Base-by-base conservation (phyloP, 2,797 vertebrate species). In the Tadarida brasiliensis region DNA sequence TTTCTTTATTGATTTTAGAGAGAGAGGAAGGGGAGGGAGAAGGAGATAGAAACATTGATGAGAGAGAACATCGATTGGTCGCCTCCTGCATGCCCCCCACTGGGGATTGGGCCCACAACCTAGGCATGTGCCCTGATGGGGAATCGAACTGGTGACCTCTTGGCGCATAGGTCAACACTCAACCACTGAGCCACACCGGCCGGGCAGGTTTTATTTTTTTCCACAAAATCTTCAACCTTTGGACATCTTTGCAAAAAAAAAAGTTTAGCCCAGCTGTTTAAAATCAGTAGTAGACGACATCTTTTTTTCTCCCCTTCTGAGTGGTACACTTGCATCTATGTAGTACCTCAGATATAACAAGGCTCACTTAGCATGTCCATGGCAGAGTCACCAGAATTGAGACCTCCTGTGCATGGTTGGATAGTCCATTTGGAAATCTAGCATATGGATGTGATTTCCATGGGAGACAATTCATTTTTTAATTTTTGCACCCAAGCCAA, bases 191-290 rank as follows among this genome's bases (percentile, higher is more conserved):
- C 39, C 39, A 44, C 39, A 44, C 39, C 7, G 5, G 39, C 39
- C 39, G 7, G 39, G 39, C 39, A 44, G 39, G 39, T 44, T 44
- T 44, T 44, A 44, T 44, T 44, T 77, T 17, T n/a, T 15, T 14
- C 28, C 51, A 35, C 59, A 81, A 54, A 95, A 49, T 85, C 33
- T 35, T 16, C 26, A 3, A 56, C 7, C 26, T 91, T 85, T 78
- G 49, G 11, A 87, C 17, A 89, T 87, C 84, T 95, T 97, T 63
- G 65, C 6, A 56, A 87, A 77, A 87, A 81, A 81, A 78, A 84
- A 51, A 16, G 71, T 93, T 90, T 86, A 90, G 56, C 44, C 7
- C 15, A 95, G 28, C 4, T 57, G 3, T 87, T 96, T 67, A 76
- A 91, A 84, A 49, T 82, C 19, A 63, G 47, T 15, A 78, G 14